Base-by-base conservation (phyloP, 1,140 invertebrate genomes). In the Neoseiulus cucumeris region DNA sequence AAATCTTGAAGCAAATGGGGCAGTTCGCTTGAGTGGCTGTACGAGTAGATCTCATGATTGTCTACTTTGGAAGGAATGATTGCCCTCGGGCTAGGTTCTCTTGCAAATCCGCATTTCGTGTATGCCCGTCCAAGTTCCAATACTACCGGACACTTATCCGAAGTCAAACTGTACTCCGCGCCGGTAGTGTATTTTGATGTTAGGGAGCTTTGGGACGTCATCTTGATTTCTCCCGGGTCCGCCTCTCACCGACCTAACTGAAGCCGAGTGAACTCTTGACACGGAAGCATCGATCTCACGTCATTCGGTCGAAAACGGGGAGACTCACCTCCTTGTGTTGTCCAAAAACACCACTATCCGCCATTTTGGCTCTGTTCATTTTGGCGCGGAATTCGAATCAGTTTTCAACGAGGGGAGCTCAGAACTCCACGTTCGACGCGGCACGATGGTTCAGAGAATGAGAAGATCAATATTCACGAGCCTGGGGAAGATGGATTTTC, bases 81-180 rank as follows among this genome's bases (percentile, higher is more conserved):
- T 72, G 85, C 87, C 67, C 91, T 78, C 41, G 92, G 92, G 33
- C 83, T 82, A 64, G 82, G 79, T 77, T 96, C 91, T 28, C 87
- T 87, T 55, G 86, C 86, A 77, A 93, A 91, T 47, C 92, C 92
- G 79, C 89, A 87, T 75, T 95, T 96, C 1, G 92, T 95, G 72
- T 91, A 96, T 33, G 87, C 87, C 44, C 81, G 79, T 42, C 93
- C 92, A 68, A 97, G 85, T 75, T 97, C 91, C 66, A 95, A 75
- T 1, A 96, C 85, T 0, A 95, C 84, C 17, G 86, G 82, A 75
- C 87, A 84, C 75, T 92, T 92, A 68, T 93, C 89, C 70, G 84
- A 59, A 33, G 25, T 59, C 33, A 59, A 9, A 25, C 51, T 59
- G 51, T 59, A 59, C 25, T 59, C 51, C 14, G 51, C 51, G 12